Percentiles rank a stretch among this genome's conserved stretches.
Evolutionary conservation across 2,888 invertebrate species (phyloP).

Genomic region (Apantesis nais): DNA sequence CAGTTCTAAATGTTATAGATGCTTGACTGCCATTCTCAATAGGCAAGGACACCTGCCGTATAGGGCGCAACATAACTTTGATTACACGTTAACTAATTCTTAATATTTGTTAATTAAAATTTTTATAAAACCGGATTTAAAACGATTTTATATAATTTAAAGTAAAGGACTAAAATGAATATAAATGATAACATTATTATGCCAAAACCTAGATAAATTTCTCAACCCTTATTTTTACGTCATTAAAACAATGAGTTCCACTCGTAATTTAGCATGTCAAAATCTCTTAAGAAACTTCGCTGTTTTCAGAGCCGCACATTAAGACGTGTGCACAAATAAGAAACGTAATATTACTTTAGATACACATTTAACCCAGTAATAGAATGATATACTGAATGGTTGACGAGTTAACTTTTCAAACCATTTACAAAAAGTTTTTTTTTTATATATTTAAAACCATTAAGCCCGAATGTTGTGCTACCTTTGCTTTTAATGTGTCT

Average conservation of each 20-base stretch:
- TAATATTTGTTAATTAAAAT: background rate
- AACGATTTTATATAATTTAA: background rate
- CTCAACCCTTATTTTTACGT: slow-evolving; percentile 1
- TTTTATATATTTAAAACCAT: slow-evolving; percentile 21
- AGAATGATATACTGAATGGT: slow-evolving; percentile 32
- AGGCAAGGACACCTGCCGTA: background rate
- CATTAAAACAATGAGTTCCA: background rate
- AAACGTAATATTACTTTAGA: slow-evolving; percentile 29
- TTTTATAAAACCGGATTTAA: background rate
- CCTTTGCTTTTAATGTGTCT: slow-evolving; percentile 3
- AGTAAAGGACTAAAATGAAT: background rate
- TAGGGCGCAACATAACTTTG: background rate
- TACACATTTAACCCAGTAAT: slow-evolving; percentile 32
- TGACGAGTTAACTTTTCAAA: slow-evolving; percentile 31
- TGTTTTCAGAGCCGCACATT: slow-evolving; percentile 21
- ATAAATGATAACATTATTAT: background rate
- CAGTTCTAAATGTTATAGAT: background rate
- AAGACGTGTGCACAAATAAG: slow-evolving; percentile 28
- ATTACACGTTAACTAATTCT: background rate
- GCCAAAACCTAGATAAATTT: background rate
- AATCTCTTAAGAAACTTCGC: slow-evolving; percentile 10
- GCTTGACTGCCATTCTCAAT: background rate
- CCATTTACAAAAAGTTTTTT: slow-evolving; percentile 36
- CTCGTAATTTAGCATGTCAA: slow-evolving; percentile 4
- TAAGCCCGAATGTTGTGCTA: slow-evolving; percentile 4